Evolutionary conservation across 1,140 invertebrate genomes (phyloP).

Genomic region (Asobara japonica): DNA sequence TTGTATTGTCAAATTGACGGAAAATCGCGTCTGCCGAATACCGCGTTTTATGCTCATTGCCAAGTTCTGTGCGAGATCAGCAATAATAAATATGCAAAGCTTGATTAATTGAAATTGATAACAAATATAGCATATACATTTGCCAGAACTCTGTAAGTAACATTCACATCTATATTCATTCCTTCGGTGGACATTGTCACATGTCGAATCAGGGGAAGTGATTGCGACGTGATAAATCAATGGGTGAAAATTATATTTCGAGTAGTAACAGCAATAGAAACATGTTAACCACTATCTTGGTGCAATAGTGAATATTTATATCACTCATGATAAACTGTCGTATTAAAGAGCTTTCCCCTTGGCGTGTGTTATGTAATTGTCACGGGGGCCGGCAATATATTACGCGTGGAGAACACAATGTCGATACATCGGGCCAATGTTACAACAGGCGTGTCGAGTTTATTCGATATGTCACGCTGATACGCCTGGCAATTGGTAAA

Average conservation of each 20-base stretch:
- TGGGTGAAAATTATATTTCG: slow-evolving; percentile 9
- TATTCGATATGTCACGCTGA: neutral
- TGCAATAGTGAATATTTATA: neutral
- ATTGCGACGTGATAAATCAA: neutral
- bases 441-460: slow-evolving; percentile 7
- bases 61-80: no score
- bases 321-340: slow-evolving; percentile 15
- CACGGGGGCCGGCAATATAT: slow-evolving; percentile 12
- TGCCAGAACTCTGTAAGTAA: neutral
- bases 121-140: neutral
- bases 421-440: slow-evolving; percentile 13
- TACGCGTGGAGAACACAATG: slow-evolving; percentile 6
- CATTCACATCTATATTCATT: neutral
- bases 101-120: no score
- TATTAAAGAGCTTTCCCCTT: slow-evolving; percentile 18
- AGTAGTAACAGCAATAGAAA: neutral
- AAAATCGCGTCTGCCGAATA: no score
- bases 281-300: neutral
- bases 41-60: no score
- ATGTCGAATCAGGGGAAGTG: neutral
- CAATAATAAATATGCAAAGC: no score
- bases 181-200: neutral
- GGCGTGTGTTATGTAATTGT: slow-evolving; percentile 18
- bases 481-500: slow-evolving; percentile 12
- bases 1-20: no score